Percentiles rank a stretch among this genome's conserved stretches.
phyloP scores from a whole-genome alignment of 2,888 invertebrate genomes.

The Bursaphelenchus okinawaensis region DNA sequence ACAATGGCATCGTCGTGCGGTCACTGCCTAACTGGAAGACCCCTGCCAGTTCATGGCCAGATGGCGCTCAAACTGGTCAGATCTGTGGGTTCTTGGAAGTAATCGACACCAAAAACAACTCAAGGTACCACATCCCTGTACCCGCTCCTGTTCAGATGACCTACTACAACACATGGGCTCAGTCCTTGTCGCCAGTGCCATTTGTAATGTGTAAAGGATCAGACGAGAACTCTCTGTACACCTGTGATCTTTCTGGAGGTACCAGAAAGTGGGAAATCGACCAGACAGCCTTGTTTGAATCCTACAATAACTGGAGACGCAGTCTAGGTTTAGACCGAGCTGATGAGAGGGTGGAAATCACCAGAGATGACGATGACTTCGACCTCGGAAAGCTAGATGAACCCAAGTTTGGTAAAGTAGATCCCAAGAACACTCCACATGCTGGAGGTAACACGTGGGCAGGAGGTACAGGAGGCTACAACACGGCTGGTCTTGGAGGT shows the following conservation, averaged over 20 bases:
- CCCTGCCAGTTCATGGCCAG: slow-evolving; percentile 36
- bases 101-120: slow-evolving; percentile 62
- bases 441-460: slow-evolving; percentile 96
- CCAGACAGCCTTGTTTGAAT: slow-evolving; percentile 14
- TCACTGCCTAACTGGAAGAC: slow-evolving; percentile 55
- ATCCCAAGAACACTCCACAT: slow-evolving; percentile 69
- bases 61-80: slow-evolving; percentile 49
- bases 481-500: slow-evolving; percentile 76
- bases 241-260: slow-evolving; percentile 64
- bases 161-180: slow-evolving; percentile 61
- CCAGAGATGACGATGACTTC: slow-evolving; percentile 31
- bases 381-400: slow-evolving; percentile 63
- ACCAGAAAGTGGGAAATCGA: slow-evolving; percentile 65
- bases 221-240: slow-evolving; percentile 61
- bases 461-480: slow-evolving; percentile 72
- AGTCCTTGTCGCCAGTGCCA: slow-evolving; percentile 59
- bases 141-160: slow-evolving; percentile 60
- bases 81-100: slow-evolving; percentile 63
- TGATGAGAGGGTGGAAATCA: slow-evolving; percentile 39
- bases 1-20: slow-evolving; percentile 28
- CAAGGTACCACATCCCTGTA: slow-evolving; percentile 63
- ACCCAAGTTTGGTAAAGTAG: slow-evolving; percentile 82
- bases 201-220: slow-evolving; percentile 60
- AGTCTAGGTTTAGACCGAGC: slow-evolving; percentile 32
- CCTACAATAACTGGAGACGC: slow-evolving; percentile 41